Percentiles rank a stretch among this genome's conserved stretches.
phyloP scores from a whole-genome alignment of 53 echinoderm and acorn worm genomes.

The Paelopatides confundens region DNA sequence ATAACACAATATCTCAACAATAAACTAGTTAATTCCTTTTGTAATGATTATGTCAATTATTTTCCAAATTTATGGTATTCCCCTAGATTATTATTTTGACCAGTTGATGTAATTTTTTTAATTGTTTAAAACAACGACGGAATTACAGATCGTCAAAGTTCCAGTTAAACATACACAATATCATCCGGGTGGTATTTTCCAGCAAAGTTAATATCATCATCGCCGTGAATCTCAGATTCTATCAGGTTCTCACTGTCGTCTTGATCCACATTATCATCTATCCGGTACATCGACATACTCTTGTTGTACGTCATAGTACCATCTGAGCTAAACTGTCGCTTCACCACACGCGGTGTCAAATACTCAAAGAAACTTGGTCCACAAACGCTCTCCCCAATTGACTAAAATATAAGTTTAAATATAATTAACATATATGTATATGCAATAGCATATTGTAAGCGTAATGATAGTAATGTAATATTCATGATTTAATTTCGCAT shows the following conservation, averaged over 20 bases:
- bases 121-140: too few relatives aligned
- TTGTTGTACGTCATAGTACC: neutral
- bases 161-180: neutral
- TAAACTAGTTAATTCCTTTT: too few relatives aligned
- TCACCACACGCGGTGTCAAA: constrained; percentile 2
- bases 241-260: neutral
- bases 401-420: neutral
- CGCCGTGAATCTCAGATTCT: neutral
- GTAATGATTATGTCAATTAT: too few relatives aligned
- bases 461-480: too few relatives aligned
- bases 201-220: neutral
- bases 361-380: constrained; percentile 28
- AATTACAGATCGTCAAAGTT: too few relatives aligned
- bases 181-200: neutral
- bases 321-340: constrained; percentile 9
- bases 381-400: neutral
- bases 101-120: too few relatives aligned
- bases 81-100: too few relatives aligned
- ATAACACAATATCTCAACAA: too few relatives aligned
- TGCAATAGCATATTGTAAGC: too few relatives aligned
- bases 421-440: neutral
- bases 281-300: neutral
- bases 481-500: too few relatives aligned
- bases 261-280: neutral
- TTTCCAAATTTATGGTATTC: too few relatives aligned